A percentile compares a stretch with the other conserved stretches of the same genome.
phyloP scores from a whole-genome alignment of 2,888 invertebrate genomes.

The Leucozona laternaria region DNA sequence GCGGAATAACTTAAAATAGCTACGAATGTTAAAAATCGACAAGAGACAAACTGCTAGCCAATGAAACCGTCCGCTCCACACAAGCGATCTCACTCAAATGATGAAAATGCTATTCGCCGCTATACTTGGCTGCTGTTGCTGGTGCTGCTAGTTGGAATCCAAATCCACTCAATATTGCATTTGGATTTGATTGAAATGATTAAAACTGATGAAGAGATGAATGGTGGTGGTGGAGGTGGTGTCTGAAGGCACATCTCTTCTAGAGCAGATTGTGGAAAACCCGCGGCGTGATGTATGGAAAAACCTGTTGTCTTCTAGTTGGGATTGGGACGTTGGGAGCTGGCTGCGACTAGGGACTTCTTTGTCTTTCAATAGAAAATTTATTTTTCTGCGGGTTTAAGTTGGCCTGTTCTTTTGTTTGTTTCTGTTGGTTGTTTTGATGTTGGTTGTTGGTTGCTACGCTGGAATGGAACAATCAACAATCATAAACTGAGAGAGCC shows the following conservation, averaged over 20 bases:
- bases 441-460: conserved; percentile 51
- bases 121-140: neutral
- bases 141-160: conserved; percentile 15
- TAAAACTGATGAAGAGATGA: neutral
- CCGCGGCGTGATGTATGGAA: conserved; percentile 27
- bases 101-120: conserved; percentile 42
- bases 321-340: neutral
- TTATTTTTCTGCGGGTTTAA: neutral
- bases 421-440: conserved; percentile 34
- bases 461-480: conserved; percentile 52
- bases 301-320: conserved; percentile 30
- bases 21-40: conserved; percentile 27
- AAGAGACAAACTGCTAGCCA: neutral
- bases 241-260: conserved; percentile 19
- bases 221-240: neutral
- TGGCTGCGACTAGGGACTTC: neutral
- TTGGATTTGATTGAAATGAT: conserved; percentile 26
- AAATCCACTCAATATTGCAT: conserved; percentile 59
- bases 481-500: conserved; percentile 37
- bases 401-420: conserved; percentile 24
- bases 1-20: conserved; percentile 28
- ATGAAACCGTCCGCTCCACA: conserved; percentile 77
- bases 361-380: neutral
- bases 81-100: conserved; percentile 80
- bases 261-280: neutral